Base-by-base conservation (phyloP, 2,797 vertebrate species). In the Heliangelus exortis region DNA sequence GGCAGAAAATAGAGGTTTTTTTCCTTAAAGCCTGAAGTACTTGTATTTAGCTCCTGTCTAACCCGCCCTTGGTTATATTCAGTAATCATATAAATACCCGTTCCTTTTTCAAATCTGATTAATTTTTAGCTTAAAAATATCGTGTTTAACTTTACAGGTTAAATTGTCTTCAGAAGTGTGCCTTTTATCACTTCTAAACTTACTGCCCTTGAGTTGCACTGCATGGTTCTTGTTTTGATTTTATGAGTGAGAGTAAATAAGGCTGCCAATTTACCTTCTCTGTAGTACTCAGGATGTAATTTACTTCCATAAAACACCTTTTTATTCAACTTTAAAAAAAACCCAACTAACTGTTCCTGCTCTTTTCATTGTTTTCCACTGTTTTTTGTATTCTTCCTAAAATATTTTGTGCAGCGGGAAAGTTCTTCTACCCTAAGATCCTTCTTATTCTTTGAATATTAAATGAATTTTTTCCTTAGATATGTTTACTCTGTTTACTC, bases 161-260 rank as follows among this genome's bases (percentile, higher is more conserved):
- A 82, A 76, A 53, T 86, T 76, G 63, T 62, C 63, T 79, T 86
- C 59, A 84, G 43, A 84, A 76, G 18, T 62, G 45, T 50, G 20
- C 31, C 36, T 83, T 93, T 89, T 94, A 91, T 92, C 29, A 77
- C 59, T 74, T 48, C 45, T 79, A 91, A 92, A 85, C 65, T 82
- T 83, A 73, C 23, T 83, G 68, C 57, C 78, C 65, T 93, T 87
- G 63, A 18, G 50, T 65, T 93, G 78, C 41, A 31, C 79, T 87
- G 55, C 58, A 89, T 84, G 22, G 15, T 39, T 91, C 72, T 87
- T 91, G 67, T 85, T 94, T 94, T 87, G 68, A 87, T 95, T 96
- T 96, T 95, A 92, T 87, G 91, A 89, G 87, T 90, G 53, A 75
- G 75, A 93, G 72, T 89, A 95, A 96, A 92, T 89, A 94, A 82